A percentile compares a stretch with the other conserved stretches of the same genome.
Conservation (phyloP, 2,113 vertebrate genomes). For the Anhinga rufa region DNA sequence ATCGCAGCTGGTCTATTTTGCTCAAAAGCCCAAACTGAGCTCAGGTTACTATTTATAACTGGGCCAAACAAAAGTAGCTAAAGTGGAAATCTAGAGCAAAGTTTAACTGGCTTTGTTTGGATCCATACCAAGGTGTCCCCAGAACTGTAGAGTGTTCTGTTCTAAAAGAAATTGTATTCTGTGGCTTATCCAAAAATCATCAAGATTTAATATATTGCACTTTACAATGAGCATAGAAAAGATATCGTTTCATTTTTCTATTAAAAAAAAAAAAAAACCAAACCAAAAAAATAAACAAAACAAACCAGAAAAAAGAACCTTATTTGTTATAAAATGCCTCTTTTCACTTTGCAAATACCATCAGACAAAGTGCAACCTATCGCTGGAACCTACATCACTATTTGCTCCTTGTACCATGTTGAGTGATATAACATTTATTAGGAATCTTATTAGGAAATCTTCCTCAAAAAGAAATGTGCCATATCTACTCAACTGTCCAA, state of each 20-base stretch:
- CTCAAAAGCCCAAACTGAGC: not conserved
- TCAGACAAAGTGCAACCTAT: not conserved
- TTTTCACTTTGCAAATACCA: not conserved
- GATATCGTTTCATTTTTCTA: not conserved
- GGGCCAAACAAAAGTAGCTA: not conserved
- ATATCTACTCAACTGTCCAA: not conserved
- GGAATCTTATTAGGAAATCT: not conserved
- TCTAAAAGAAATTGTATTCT: not conserved
- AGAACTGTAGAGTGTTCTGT: not conserved
- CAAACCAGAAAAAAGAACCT: no score
- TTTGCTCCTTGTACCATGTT: not conserved
- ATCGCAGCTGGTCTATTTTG: not conserved
- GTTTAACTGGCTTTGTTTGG: not conserved
- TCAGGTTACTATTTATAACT: not conserved
- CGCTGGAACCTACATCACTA: not conserved
- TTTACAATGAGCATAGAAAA: not conserved
- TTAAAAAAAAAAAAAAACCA: not conserved
- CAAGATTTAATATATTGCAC: not conserved
- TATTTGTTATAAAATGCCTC: not conserved
- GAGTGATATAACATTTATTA: not conserved
- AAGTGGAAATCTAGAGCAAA: not conserved
- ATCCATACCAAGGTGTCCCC: not conserved
- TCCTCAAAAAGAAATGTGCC: not conserved
- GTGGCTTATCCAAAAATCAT: not conserved
- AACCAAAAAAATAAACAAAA: no score